phyloP scores from a whole-genome alignment of 1,140 invertebrate genomes.

The Philopotamus ludificatus region DNA sequence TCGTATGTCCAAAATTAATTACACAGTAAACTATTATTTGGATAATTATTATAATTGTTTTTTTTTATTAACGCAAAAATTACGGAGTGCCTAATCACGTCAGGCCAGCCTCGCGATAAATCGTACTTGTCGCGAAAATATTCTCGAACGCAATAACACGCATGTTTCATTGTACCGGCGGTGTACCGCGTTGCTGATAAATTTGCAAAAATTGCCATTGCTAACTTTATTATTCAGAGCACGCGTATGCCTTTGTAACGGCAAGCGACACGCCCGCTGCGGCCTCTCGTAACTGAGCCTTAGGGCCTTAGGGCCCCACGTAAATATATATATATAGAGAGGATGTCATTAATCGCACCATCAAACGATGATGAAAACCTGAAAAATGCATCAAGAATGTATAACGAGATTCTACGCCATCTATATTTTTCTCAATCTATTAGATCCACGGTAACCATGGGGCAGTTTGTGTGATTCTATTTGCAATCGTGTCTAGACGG shows the following conservation, averaged over 20 bases:
- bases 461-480: conserved; percentile 5
- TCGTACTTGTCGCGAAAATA: too few species aligned
- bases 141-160: neutral
- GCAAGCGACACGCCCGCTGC: conserved; percentile 13
- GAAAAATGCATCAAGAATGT: neutral
- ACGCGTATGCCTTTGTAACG: conserved; percentile 12
- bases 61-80: too few species aligned
- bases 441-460: too few species aligned
- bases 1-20: too few species aligned
- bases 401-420: neutral
- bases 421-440: too few species aligned
- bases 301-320: neutral
- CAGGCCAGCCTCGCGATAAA: too few species aligned
- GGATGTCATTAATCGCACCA: neutral
- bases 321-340: too few species aligned
- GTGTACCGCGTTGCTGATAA: neutral
- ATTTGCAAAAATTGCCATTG: neutral
- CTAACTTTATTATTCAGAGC: conserved; percentile 29
- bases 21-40: too few species aligned
- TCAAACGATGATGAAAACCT: too few species aligned
- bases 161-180: neutral
- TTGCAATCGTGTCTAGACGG: conserved; percentile 39
- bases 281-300: conserved; percentile 15
- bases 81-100: too few species aligned
- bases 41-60: too few species aligned